These are phyloP conservation scores for Aphelocoma californica DNA, from an alignment of 2,797 vertebrate species.

Conservation along the genomic window DNA sequence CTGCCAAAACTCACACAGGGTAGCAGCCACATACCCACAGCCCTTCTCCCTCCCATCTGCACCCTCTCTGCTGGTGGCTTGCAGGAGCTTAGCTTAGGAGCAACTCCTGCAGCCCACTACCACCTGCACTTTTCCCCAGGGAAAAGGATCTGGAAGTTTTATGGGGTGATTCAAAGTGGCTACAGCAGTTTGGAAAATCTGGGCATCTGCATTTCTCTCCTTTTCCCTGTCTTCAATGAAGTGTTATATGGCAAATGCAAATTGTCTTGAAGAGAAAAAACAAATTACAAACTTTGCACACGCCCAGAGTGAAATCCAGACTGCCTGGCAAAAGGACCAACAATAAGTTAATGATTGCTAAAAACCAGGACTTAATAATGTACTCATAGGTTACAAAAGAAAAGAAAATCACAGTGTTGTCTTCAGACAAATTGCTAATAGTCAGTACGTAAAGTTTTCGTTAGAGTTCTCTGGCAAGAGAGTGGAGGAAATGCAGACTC, in stretches of 20 bases:
- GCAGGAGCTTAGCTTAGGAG: background rate
- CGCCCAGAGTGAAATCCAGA: background rate
- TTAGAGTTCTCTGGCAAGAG: background rate
- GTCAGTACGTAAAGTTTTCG: background rate
- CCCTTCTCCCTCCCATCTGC: background rate
- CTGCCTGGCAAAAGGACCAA: background rate
- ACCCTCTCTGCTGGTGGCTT: background rate
- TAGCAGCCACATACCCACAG: background rate
- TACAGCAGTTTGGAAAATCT: background rate
- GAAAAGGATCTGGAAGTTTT: slow-evolving; percentile 23
- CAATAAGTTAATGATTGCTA: background rate
- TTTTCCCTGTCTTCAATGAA: background rate
- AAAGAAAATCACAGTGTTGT: background rate
- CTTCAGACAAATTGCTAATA: background rate
- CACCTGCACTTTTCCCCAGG: background rate
- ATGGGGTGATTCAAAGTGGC: background rate
- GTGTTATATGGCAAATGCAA: background rate
- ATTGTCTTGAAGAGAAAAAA: background rate
- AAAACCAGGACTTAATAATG: background rate
- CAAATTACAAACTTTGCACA: background rate
- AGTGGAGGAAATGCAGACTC: background rate
- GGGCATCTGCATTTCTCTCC: background rate
- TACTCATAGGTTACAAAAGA: background rate
- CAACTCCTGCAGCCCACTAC: background rate
- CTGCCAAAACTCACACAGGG: background rate